A percentile compares a stretch with the other conserved stretches of the same genome.
Evolutionary conservation across 2,888 invertebrate genomes (phyloP).

Genomic region (Hemistola chrysoprasaria): DNA sequence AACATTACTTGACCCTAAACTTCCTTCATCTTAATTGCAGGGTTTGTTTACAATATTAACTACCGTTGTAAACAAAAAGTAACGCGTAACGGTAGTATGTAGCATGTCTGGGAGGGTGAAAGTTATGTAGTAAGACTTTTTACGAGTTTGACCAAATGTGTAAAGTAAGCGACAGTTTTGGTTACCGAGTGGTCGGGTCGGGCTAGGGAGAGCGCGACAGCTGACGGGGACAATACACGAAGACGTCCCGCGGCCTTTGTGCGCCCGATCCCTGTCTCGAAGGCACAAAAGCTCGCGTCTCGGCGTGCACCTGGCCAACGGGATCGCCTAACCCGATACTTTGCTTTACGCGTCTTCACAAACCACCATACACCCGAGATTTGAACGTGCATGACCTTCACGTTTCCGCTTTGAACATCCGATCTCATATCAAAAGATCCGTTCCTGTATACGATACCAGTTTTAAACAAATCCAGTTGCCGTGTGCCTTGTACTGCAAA

Average conservation of each 20-base stretch:
- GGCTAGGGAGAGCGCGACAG: constrained; percentile 65
- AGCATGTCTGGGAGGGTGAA: constrained; percentile 12
- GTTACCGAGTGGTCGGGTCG: constrained; percentile 44
- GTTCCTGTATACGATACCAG: constrained; percentile 19
- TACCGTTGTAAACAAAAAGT: constrained; percentile 22
- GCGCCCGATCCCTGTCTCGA: constrained; percentile 51
- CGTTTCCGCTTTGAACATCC: constrained; percentile 54
- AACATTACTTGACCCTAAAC: constrained; percentile 73
- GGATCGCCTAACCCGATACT: constrained; percentile 63
- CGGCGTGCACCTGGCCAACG: constrained; percentile 69
- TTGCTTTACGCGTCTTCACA: constrained; percentile 38
- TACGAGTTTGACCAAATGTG: constrained; percentile 17
- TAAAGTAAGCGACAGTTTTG: constrained; percentile 36
- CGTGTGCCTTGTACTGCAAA: neutral
- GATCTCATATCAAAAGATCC: constrained; percentile 33
- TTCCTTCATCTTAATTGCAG: constrained; percentile 46
- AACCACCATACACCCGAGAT: constrained; percentile 43
- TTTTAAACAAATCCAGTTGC: constrained; percentile 12
- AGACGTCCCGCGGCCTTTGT: constrained; percentile 79
- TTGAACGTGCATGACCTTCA: constrained; percentile 39
- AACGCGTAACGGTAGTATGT: constrained; percentile 11
- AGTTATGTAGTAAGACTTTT: constrained; percentile 10
- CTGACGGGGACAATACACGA: constrained; percentile 75
- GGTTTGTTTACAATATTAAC: constrained; percentile 29
- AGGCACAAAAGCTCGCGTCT: constrained; percentile 66